Base-by-base conservation (phyloP, 2,888 invertebrate species). In the Phania funesta region DNA sequence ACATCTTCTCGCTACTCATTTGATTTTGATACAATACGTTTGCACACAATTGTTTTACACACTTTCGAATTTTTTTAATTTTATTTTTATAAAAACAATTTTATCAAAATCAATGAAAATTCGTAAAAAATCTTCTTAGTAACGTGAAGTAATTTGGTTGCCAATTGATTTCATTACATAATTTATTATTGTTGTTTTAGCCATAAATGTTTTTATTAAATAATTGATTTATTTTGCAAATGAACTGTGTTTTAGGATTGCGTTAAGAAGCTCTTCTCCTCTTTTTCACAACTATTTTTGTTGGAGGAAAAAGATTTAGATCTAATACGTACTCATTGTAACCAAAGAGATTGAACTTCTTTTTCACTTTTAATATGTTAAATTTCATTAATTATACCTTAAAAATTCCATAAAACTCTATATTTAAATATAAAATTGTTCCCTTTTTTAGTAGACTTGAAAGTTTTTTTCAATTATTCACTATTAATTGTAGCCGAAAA, bases 161-260 rank as follows among this genome's bases (percentile, higher is more conserved):
- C 74, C 77, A 82, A 82, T 82, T 74, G 38, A 78, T 75, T 74
- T 67, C 78, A 74, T 82, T 82, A 78, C 78, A 82, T 82, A 82
- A 78, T 75, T 75, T 46, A 2, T 7, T 67, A 54, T 60, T 22
- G 20, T 16, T 62, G 24, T 16, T 50, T 68, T 1, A 32, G 13
- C 50, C 58, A 74, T 16, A 54, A 62, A 62, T n/a, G n/a, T n/a
- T n/a, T n/a, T 54, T 65, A 50, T 44, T 41, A 60, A 13, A 60
- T 50, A 50, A 50, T 65, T 41, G 18, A 44, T 44, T 60, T 50
- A 32, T 52, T 52, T 71, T 50, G 4, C 13, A 67, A 20, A 38
- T 6, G 29, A 54, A 9, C 44, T 52, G 52, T 6, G 38, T 29
- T 58, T 5, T 18, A 46, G 9, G 32, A 46, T 67, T 13, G 9